Conservation (phyloP, 2,797 vertebrate species). For the Simalia tracyae region DNA sequence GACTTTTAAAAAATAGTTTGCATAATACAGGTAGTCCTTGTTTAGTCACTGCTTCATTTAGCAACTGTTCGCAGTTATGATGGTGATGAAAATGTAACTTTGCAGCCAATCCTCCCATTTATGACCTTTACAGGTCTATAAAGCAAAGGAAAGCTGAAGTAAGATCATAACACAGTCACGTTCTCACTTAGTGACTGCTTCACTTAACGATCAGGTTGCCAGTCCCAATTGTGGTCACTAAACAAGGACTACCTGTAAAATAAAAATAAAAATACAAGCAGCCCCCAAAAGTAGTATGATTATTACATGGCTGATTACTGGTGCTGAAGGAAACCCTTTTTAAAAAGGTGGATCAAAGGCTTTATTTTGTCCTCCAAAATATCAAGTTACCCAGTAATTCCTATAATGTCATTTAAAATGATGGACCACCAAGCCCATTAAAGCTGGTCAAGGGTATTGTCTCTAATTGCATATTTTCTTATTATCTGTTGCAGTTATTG, state of each 20-base stretch:
- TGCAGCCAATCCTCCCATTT: not conserved
- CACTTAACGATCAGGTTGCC: not conserved
- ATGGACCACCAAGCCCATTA: conserved; percentile 69
- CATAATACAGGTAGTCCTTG: not conserved
- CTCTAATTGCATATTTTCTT: conserved; percentile 29
- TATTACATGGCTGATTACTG: not conserved
- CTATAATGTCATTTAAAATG: conserved; percentile 73
- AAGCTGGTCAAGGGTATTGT: conserved; percentile 66
- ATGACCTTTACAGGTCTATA: not conserved
- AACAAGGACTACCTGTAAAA: not conserved
- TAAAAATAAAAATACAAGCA: not conserved
- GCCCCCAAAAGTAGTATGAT: not conserved
- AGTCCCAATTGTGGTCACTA: not conserved
- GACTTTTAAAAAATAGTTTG: not conserved
- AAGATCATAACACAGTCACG: not conserved
- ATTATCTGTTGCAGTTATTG: conserved; percentile 25
- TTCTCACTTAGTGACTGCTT: not conserved
- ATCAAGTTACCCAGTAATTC: conserved; percentile 64
- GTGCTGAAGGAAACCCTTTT: conserved; percentile 35
- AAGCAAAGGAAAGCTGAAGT: not conserved
- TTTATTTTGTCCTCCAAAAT: conserved; percentile 53
- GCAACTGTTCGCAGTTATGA: not conserved
- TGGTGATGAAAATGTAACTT: not conserved
- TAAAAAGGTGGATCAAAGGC: conserved; percentile 5
- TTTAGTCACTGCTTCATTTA: not conserved